phyloP scores from a whole-genome alignment of 2,113 vertebrate species.

The Aptenodytes patagonicus region DNA sequence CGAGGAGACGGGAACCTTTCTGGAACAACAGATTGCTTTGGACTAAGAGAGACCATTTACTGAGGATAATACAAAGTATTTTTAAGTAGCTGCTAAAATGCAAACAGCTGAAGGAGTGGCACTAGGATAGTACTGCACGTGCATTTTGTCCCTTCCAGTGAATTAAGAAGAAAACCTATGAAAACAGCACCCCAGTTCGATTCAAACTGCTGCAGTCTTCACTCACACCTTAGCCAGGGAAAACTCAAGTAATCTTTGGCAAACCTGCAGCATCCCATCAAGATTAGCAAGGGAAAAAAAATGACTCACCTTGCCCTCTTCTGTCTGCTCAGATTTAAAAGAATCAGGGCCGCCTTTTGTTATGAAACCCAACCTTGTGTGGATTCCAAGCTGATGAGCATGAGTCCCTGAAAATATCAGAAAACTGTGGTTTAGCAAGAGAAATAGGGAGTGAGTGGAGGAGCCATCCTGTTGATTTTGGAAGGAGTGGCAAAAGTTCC shows the following conservation, averaged over 20 bases:
- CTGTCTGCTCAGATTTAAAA: not conserved
- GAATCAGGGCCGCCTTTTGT: not conserved
- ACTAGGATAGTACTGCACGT: not conserved
- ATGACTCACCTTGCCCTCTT: not conserved
- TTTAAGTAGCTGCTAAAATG: not conserved
- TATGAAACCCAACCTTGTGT: not conserved
- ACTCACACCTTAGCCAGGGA: not conserved
- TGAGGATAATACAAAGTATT: not conserved
- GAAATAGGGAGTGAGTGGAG: not conserved
- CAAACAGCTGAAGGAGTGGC: not conserved
- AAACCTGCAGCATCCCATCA: not conserved
- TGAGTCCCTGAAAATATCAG: not conserved
- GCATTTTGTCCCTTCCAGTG: not conserved
- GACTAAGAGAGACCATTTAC: not conserved
- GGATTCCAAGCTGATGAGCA: constrained; percentile 1
- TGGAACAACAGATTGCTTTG: not conserved
- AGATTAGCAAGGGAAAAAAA: not conserved
- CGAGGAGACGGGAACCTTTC: not conserved
- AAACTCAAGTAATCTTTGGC: constrained; percentile 10
- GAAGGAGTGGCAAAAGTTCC: constrained; percentile 19
- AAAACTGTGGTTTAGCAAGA: constrained; percentile 20
- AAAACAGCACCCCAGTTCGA: not conserved
- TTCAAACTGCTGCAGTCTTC: not conserved
- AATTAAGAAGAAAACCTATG: not conserved
- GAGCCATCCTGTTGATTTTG: constrained; percentile 32